Evolutionary conservation across 1,140 invertebrate species (phyloP), one percentile per base, ranked within the genome.

Genomic region (Leptestheria dahalacensis): DNA sequence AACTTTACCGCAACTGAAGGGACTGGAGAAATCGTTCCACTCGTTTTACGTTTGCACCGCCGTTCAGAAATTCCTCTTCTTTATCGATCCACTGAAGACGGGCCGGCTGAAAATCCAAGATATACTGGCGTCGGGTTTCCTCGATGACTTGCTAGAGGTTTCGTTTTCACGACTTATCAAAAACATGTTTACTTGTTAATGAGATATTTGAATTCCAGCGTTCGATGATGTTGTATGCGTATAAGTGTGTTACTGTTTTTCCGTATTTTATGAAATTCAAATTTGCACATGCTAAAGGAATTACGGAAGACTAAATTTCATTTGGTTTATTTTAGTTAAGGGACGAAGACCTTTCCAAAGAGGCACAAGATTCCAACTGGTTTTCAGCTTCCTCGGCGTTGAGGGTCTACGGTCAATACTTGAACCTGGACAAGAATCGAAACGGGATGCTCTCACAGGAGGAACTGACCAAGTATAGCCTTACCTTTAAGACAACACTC

Each of bases 11-110:
- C 89, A 93, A 64, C 72, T 97, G 0, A 85, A 93, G 69, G 86
- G 88, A 0, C 71, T 97, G 28, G 89, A 95, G 70, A 86, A 88
- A 54, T 91, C 90, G 0, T 97, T 97, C 71, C 88, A 93, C 67
- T 90, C 85, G 11, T 97, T 98, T 75, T 98, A 97, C 70, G 84
- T 95, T 1, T 97, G 92, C 70, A 95, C 92, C 10, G 91, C 90
- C 20, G 90, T 92, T 0, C 78, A 92, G 63, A 96, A 95, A 68
- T 96, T 97, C 70, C 82, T 96, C 63, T 97, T 97, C 71, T 97
- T 96, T 67, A 72, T 97, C 1, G 93, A 97, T 74, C 88, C 88
- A 0, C 70, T 93, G 50, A 77, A 86, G 66, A 90, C 88, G 0
- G 89, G 90, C 1, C 79, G 85, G 67, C 86, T 98, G 48, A 79